Evolutionary conservation across 2,797 vertebrate genomes (phyloP).

Genomic region (Lutjanus argentimaculatus): DNA sequence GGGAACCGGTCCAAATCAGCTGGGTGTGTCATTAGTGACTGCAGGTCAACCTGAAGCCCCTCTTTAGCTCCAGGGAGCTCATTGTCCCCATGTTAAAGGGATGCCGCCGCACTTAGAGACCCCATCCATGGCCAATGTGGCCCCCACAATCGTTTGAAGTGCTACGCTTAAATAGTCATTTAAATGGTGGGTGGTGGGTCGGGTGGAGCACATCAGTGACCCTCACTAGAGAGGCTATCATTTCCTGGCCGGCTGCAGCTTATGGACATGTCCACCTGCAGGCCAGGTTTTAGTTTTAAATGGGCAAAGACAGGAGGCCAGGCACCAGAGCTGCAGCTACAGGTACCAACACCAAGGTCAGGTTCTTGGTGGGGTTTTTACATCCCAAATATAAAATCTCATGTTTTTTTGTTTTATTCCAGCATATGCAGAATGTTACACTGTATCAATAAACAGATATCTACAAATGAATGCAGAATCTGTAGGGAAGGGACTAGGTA

Average conservation of each 20-base stretch:
- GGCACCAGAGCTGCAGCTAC: background rate
- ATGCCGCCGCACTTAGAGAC: conserved; percentile 20
- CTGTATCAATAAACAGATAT: too few species aligned
- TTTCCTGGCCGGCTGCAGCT: background rate
- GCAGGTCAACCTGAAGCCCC: conserved; percentile 32
- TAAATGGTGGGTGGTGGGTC: background rate
- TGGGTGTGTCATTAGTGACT: conserved; percentile 58
- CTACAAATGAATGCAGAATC: too few species aligned
- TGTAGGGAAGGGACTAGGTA: too few species aligned
- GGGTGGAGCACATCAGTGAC: background rate
- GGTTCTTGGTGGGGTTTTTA: background rate
- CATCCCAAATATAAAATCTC: too few species aligned
- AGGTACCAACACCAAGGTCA: background rate
- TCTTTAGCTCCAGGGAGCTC: conserved; percentile 47
- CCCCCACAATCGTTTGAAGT: conserved; percentile 5
- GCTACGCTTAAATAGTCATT: background rate
- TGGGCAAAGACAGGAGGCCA: background rate
- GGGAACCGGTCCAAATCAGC: conserved; percentile 37
- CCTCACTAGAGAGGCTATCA: background rate
- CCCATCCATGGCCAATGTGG: background rate
- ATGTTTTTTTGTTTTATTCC: too few species aligned
- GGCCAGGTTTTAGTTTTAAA: background rate
- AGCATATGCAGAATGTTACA: too few species aligned
- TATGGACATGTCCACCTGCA: background rate
- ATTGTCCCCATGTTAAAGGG: conserved; percentile 33